Base-by-base conservation (phyloP, 2,888 invertebrate genomes). In the Oscheius sp. region DNA sequence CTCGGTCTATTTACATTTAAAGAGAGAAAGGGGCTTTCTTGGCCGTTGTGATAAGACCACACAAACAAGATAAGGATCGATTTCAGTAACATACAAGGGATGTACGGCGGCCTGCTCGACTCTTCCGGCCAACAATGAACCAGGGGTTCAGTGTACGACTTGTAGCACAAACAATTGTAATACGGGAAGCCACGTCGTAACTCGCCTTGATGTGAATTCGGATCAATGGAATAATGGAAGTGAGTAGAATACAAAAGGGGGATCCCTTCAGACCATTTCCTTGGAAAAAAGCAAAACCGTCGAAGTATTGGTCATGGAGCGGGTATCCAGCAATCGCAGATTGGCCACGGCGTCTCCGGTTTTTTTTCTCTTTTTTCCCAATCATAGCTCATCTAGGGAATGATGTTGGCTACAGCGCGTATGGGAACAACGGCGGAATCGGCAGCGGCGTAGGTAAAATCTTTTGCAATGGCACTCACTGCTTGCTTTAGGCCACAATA, bases 341-440 rank as follows among this genome's bases (percentile, higher is more conserved):
- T 64, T 22, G 64, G 64, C 22, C 17, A n/a, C 17, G 64, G 64
- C 33, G 64, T 51, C 22, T 50, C 64, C 8, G 50, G 64, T 64
- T 50, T 38, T 36, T 44, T 32, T 33, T 5, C 3, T 17, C n/a
- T 17, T 28, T 24, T 41, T 6, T n/a, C n/a, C 22, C 17, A 17
- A 12, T 54, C 32, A 32, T 28, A n/a, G 9, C 14, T 50, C n/a
- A n/a, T 9, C 24, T 28, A 32, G 54, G 44, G 30, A 41, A 41
- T 26, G 26, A 24, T 44, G 26, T 24, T 17, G 59, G 28, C 59
- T 59, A 59, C 44, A 59, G 20, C 28, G 54, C 54, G 32, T 54
- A 54, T 22, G 54, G 32, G n/a, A 26, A 51, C n/a, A 57, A 36
- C 36, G 57, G 59, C 8, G 59, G 59, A 17, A 49, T 22, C 22